Evolutionary conservation across 2,888 invertebrate species (phyloP), one percentile per base, ranked within the genome.

Genomic region (Amiota mariae): DNA sequence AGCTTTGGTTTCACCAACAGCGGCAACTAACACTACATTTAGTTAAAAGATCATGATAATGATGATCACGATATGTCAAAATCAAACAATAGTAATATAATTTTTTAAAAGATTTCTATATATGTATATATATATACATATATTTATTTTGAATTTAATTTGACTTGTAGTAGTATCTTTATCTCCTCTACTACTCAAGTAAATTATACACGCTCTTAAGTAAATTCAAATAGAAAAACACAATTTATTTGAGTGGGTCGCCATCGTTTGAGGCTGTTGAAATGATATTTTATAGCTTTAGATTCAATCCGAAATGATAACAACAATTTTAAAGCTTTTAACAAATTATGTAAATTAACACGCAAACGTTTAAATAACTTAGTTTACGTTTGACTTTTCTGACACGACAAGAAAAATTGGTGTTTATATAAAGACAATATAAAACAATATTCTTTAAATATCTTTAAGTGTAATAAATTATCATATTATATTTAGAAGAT

Each of bases 51-150:
- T 36, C 36, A 36, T 36, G 76, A 82, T 56, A 57, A 77, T 76
- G 77, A 73, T 74, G 75, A 79, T 81, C 75, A 81, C 79, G 76
- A 85, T 72, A 76, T 74, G 71, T 77, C 73, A 73, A 75, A 24
- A 72, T 68, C 70, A 72, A 67, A 80, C 78, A 81, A 83, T 77
- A 75, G 74, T 72, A 74, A 68, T 64, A 73, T 77, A 79, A 79
- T 76, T 72, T 76, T 63, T 51, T 74, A 73, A 76, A 72, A 72
- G 72, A 51, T 18, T 72, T 57, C 73, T 57, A 72, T 77, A 36
- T 36, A 36, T 36, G 36, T 6, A 36, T 36, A 6, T 36, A 36
- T 36, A 36, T 6, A 36, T 36, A 36, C 6, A 36, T 36, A 36
- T 36, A 72, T 59, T 59, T 20, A 36, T 8, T 0, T n/a, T 13